These are phyloP conservation scores for Megaustenia siamemsis DNA, from an alignment of 2,888 invertebrate species.

Conservation along the genomic window DNA sequence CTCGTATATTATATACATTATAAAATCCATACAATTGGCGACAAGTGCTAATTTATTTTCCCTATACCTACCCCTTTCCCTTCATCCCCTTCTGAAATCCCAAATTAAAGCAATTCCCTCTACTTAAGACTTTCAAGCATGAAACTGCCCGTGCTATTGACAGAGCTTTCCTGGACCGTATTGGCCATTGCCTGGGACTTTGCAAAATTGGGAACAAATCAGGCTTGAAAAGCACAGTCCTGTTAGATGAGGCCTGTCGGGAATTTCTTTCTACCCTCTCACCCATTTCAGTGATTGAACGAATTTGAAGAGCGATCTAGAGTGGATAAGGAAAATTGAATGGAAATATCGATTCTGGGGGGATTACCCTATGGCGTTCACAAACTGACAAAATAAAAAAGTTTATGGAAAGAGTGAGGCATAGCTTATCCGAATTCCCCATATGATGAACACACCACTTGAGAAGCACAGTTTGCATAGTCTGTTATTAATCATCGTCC, in stretches of 20 bases:
- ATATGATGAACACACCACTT: not conserved
- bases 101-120: not conserved
- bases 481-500: not conserved
- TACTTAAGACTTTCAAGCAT: not conserved
- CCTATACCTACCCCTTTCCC: no score
- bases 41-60: no score
- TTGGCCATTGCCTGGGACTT: conserved; percentile 23
- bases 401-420: not conserved
- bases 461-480: not conserved
- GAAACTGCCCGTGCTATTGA: conserved; percentile 22
- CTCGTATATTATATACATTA: no score
- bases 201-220: conserved; percentile 40
- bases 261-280: not conserved
- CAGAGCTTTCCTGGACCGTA: conserved; percentile 22
- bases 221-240: conserved; percentile 32
- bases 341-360: conserved; percentile 37
- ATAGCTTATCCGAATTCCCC: not conserved
- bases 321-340: conserved; percentile 44
- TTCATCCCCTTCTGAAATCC: not conserved
- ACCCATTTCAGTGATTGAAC: conserved; percentile 36
- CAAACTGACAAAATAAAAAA: not conserved
- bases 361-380: not conserved
- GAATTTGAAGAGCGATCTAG: conserved; percentile 37
- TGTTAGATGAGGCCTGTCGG: conserved; percentile 18
- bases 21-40: no score